These are phyloP conservation scores for Xestoiulus laeticollis DNA, from an alignment of 2,888 invertebrate genomes.

Conservation along the genomic window DNA sequence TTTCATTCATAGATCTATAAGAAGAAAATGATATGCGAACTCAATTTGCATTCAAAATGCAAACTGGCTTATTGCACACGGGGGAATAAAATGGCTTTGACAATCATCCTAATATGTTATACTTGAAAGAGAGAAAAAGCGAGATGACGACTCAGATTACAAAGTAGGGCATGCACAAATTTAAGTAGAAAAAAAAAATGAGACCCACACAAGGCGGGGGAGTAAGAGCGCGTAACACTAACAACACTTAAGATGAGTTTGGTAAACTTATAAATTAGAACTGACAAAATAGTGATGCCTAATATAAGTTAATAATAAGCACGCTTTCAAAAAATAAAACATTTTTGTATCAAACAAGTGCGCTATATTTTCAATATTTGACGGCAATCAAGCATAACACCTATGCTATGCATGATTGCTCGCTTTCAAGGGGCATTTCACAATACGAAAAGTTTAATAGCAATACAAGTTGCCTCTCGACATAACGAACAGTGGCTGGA, in stretches of 20 bases:
- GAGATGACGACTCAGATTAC: slow-evolving; percentile 10
- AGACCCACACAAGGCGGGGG: not conserved
- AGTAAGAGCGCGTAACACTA: not conserved
- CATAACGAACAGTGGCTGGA: no score
- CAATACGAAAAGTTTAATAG: no score
- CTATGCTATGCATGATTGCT: not conserved
- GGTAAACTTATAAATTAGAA: no score
- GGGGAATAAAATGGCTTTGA: slow-evolving; percentile 19
- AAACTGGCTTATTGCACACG: slow-evolving; percentile 19
- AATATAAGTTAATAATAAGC: no score
- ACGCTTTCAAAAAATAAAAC: no score
- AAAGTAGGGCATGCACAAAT: not conserved
- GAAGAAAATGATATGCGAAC: slow-evolving; percentile 13
- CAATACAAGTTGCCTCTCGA: no score
- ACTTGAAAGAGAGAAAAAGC: slow-evolving; percentile 13
- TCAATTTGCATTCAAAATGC: slow-evolving; percentile 21
- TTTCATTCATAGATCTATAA: slow-evolving; percentile 23
- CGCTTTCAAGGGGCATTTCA: not conserved
- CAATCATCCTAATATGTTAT: slow-evolving; percentile 22
- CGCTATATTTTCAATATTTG: not conserved
- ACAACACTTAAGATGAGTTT: no score
- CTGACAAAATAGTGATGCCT: no score
- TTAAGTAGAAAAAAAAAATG: not conserved
- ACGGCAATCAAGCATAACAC: not conserved
- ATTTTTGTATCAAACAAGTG: not conserved